Percentiles rank a stretch among this genome's conserved stretches.
phyloP scores from a whole-genome alignment of 2,888 invertebrate genomes.

The Hypercompe scribonia region DNA sequence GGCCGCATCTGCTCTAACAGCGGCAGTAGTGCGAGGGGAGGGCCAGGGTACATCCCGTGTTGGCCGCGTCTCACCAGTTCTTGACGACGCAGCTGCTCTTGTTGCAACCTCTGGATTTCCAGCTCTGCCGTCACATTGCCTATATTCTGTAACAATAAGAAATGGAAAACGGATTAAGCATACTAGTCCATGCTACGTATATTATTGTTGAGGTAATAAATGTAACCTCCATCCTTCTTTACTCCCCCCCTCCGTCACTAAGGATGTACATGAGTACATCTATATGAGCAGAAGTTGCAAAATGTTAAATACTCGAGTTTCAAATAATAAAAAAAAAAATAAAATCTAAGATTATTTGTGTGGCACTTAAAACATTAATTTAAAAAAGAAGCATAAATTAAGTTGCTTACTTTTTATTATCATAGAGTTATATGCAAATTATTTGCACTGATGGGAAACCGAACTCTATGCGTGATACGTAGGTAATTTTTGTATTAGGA shows the following conservation, averaged over 20 bases:
- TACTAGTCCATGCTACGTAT: no score
- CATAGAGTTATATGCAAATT: background rate
- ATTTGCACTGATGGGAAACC: background rate
- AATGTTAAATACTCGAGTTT: no score
- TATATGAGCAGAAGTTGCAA: no score
- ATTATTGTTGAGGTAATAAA: no score
- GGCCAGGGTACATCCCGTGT: conserved; percentile 84
- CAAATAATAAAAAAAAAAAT: no score
- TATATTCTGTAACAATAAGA: conserved; percentile 73
- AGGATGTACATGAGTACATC: no score
- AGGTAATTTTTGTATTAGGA: background rate
- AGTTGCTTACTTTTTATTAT: no score
- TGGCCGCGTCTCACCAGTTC: conserved; percentile 83
- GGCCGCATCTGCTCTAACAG: conserved; percentile 88
- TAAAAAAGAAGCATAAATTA: no score
- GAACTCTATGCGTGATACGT: background rate
- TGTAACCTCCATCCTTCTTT: no score
- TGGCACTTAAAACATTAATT: no score
- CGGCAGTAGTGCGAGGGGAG: conserved; percentile 90
- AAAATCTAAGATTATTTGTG: no score
- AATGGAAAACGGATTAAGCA: background rate
- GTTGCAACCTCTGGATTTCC: conserved; percentile 90
- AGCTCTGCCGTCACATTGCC: conserved; percentile 84
- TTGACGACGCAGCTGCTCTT: conserved; percentile 88
- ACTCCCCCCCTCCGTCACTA: no score